Conservation (phyloP, 1,140 invertebrate species). For the Listronotus oregonensis region DNA sequence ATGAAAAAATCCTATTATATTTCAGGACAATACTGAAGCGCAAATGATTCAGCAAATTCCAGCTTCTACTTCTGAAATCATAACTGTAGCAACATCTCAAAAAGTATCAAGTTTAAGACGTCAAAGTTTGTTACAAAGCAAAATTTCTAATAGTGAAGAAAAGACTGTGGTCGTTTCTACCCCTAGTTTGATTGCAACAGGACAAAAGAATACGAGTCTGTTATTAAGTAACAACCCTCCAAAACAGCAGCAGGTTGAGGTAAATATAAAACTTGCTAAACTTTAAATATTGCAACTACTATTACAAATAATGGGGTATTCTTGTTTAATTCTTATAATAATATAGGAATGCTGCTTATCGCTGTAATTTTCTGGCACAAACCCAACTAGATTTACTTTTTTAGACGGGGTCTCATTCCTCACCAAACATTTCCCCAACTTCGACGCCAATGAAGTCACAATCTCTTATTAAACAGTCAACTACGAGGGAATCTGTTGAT, state of each 20-base stretch:
- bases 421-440: constrained; percentile 7
- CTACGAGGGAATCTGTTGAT: constrained; percentile 14
- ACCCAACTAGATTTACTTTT: no score
- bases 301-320: no score
- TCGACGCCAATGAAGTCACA: constrained; percentile 9
- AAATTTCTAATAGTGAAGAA: neutral
- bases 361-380: no score
- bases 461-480: constrained; percentile 2
- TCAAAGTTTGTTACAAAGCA: constrained; percentile 16
- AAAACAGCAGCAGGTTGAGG: constrained; percentile 6
- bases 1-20: neutral
- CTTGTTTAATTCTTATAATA: no score
- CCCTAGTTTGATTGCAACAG: constrained; percentile 31
- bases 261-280: no score
- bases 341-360: no score
- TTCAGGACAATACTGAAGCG: constrained; percentile 15
- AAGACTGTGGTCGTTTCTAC: constrained; percentile 23
- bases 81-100: constrained; percentile 17
- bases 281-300: no score
- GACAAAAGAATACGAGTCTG: constrained; percentile 36
- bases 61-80: constrained; percentile 1
- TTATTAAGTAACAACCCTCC: constrained; percentile 40
- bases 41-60: neutral
- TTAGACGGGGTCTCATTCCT: neutral
- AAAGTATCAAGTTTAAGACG: constrained; percentile 22